Evolutionary conservation across 2,797 vertebrate genomes (phyloP).

Genomic region (Galagoides demidoff): DNA sequence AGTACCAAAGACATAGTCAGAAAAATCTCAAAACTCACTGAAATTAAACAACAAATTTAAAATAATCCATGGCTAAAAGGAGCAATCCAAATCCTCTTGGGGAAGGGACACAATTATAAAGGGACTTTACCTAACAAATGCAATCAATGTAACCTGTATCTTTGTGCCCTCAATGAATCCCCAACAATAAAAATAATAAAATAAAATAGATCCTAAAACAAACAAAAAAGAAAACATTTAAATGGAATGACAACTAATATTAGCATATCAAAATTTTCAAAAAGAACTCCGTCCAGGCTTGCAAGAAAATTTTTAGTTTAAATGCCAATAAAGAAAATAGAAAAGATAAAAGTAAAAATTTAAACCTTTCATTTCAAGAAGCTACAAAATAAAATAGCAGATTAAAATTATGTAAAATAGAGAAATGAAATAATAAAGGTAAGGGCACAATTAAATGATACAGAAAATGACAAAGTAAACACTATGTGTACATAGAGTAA

Average conservation of each 20-base stretch:
- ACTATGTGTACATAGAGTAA: background rate
- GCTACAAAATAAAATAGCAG: conserved; percentile 14
- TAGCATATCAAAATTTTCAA: background rate
- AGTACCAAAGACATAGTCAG: background rate
- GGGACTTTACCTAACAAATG: no score
- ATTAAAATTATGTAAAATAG: background rate
- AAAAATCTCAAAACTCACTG: background rate
- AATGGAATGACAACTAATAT: background rate
- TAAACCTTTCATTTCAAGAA: conserved; percentile 16
- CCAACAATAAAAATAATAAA: no score
- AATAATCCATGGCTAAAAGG: background rate
- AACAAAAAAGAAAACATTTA: background rate
- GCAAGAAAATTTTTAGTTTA: background rate
- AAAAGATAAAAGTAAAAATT: background rate
- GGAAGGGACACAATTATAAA: no score
- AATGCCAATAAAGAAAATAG: conserved; percentile 16
- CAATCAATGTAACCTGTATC: no score
- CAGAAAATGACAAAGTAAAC: background rate
- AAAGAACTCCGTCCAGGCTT: background rate
- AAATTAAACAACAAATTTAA: conserved; percentile 43
- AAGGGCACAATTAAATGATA: background rate
- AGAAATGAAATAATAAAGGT: background rate
- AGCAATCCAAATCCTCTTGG: background rate
- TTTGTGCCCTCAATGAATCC: no score
- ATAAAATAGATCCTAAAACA: background rate